phyloP scores from a whole-genome alignment of 1,140 invertebrate species.

The Drosophila arawakana region DNA sequence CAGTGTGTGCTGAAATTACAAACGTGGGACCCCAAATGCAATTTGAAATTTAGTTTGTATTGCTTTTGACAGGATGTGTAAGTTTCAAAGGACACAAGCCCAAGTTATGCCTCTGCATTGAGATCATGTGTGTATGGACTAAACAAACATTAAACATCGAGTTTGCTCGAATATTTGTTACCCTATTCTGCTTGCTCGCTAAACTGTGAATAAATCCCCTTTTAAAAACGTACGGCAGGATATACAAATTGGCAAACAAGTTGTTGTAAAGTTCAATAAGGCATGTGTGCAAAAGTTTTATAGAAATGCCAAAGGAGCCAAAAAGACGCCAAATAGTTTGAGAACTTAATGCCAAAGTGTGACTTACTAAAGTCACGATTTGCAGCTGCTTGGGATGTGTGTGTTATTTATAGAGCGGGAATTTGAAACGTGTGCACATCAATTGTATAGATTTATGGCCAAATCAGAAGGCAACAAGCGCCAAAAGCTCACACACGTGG shows the following conservation, averaged over 20 bases:
- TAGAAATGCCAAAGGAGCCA: constrained; percentile 23
- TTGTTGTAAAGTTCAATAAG: constrained; percentile 31
- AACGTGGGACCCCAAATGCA: constrained; percentile 41
- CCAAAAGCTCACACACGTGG: not conserved
- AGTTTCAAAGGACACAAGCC: constrained; percentile 36
- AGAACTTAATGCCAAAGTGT: constrained; percentile 6
- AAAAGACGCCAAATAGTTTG: constrained; percentile 10
- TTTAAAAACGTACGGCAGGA: constrained; percentile 2
- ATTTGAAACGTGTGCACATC: constrained; percentile 40
- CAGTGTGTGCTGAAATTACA: constrained; percentile 35
- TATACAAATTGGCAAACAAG: constrained; percentile 31
- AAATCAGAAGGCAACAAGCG: constrained; percentile 32
- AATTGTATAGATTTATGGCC: constrained; percentile 64
- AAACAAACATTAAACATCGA: constrained; percentile 9
- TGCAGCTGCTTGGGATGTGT: constrained; percentile 27
- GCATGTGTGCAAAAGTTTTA: constrained; percentile 34
- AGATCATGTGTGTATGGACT: constrained; percentile 33
- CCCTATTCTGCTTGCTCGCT: not conserved
- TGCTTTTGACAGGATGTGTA: constrained; percentile 34
- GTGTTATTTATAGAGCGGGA: constrained; percentile 38
- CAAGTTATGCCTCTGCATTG: constrained; percentile 46
- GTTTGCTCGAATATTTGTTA: not conserved
- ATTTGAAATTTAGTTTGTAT: constrained; percentile 30
- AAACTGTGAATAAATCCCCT: not conserved
- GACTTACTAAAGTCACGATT: constrained; percentile 1